Evolutionary conservation across 2,797 vertebrate species (phyloP), one percentile per base, ranked within the genome.

Genomic region (Sphenopsis melanotis): DNA sequence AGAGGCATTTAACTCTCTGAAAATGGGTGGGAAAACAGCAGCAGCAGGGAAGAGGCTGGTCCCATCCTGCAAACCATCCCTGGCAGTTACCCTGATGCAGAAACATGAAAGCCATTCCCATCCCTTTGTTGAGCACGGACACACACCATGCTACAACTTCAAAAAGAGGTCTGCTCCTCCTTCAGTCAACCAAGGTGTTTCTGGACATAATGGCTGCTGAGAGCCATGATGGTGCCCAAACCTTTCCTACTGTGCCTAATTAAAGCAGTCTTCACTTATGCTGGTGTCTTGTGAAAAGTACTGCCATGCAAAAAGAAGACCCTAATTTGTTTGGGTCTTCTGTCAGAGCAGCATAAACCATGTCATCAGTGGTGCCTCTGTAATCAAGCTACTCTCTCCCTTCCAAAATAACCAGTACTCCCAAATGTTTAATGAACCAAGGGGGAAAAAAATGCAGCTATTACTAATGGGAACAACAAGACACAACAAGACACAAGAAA

Each of bases 1-100:
- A 91, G 71, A 95, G 47, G 65, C 80, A 85, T 96, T 96, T 91
- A 96, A 27, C 52, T 88, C 72, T 69, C 49, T 87, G 89, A 95
- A 89, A 94, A 91, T 20, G 83, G 66, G 32, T 93, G 60, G 65
- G 55, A 92, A 89, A 80, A 60, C 75, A 75, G 36, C 55, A 9
- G 75, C 72, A 88, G 59, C 60, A 72, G 21, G 41, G 32, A 81
- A 85, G 46, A 68, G 20, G 49, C 39, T 94, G 86, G 23, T 61
- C 61, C 81, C 83, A 87, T 61, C 63, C 87, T 79, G 84, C 55
- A 90, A 83, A 92, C 64, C 63, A 70, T 39, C 44, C 60, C 78
- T 56, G 29, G 47, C 22, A 11, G 55, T 76, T 94, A 55, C 46
- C 64, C 55, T 71, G 49, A 55, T 75, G 71, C 50, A 66, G 81